Evolutionary conservation across 2,888 invertebrate species (phyloP).

Genomic region (Yponomeuta sedellus): DNA sequence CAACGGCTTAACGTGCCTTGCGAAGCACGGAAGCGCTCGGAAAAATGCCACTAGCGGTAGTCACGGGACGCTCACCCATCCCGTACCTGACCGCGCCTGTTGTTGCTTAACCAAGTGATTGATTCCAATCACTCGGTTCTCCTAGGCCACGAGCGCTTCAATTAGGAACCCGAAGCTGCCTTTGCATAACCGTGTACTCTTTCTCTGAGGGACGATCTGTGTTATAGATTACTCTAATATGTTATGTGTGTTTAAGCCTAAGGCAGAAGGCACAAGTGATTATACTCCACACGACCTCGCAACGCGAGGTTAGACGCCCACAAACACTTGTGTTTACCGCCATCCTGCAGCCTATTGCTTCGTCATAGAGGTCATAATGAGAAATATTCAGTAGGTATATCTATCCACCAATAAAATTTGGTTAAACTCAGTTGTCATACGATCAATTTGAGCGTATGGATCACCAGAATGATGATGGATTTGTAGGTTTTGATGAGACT

Average conservation of each 20-base stretch:
- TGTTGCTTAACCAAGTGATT: too few relatives aligned
- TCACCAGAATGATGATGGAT: neutral
- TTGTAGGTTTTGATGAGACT: neutral
- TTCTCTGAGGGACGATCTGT: too few relatives aligned
- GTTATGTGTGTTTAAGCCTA: slow-evolving; percentile 17
- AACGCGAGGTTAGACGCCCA: slow-evolving; percentile 28
- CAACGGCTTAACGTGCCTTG: too few relatives aligned
- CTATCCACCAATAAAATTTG: neutral
- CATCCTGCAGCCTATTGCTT: slow-evolving; percentile 24
- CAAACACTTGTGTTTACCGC: slow-evolving; percentile 21
- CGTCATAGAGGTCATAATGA: slow-evolving; percentile 26
- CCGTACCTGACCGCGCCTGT: too few relatives aligned
- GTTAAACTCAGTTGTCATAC: neutral
- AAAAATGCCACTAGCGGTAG: too few relatives aligned
- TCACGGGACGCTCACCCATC: too few relatives aligned
- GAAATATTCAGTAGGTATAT: neutral
- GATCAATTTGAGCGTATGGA: neutral
- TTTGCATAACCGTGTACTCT: too few relatives aligned
- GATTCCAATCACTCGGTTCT: too few relatives aligned
- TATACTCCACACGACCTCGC: slow-evolving; percentile 32
- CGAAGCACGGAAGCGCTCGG: too few relatives aligned
- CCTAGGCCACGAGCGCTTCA: too few relatives aligned
- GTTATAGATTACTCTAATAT: too few relatives aligned
- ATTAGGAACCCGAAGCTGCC: too few relatives aligned
- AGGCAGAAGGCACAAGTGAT: slow-evolving; percentile 34